Percentiles rank a stretch among this genome's conserved stretches.
Conservation (phyloP, 2,113 vertebrate genomes). For the Phainopepla nitens region DNA sequence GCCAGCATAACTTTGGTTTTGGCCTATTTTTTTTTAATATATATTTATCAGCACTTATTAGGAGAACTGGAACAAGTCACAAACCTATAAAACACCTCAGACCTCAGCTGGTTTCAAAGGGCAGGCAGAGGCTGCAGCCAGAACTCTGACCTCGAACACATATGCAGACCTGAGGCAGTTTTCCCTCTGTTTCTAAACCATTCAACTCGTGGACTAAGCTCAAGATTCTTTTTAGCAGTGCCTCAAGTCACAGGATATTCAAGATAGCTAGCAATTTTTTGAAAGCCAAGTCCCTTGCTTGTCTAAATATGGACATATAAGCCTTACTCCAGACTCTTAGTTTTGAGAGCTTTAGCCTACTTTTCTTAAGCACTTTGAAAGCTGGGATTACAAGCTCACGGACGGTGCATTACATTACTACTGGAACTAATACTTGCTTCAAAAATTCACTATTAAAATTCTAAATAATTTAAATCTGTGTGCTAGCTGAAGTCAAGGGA, state of each 20-base stretch:
- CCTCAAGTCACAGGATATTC: neutral
- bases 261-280: neutral
- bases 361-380: conserved; percentile 50
- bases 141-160: neutral
- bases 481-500: neutral
- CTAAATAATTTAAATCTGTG: conserved; percentile 28
- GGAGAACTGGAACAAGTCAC: neutral
- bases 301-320: conserved; percentile 27
- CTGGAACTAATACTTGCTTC: conserved; percentile 36
- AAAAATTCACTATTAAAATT: conserved; percentile 28
- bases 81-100: neutral
- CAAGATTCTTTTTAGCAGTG: neutral
- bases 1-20: neutral
- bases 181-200: neutral
- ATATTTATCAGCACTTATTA: neutral
- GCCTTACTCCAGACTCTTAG: neutral
- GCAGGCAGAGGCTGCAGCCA: neutral
- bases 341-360: conserved; percentile 41
- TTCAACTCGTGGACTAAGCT: neutral
- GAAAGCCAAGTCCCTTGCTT: conserved; percentile 1
- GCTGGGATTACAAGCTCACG: conserved; percentile 33
- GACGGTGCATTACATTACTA: conserved; percentile 32
- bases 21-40: neutral
- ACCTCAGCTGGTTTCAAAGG: neutral
- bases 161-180: neutral